Evolutionary conservation across 2,888 invertebrate species (phyloP).

Genomic region (Cheilosia impressa): DNA sequence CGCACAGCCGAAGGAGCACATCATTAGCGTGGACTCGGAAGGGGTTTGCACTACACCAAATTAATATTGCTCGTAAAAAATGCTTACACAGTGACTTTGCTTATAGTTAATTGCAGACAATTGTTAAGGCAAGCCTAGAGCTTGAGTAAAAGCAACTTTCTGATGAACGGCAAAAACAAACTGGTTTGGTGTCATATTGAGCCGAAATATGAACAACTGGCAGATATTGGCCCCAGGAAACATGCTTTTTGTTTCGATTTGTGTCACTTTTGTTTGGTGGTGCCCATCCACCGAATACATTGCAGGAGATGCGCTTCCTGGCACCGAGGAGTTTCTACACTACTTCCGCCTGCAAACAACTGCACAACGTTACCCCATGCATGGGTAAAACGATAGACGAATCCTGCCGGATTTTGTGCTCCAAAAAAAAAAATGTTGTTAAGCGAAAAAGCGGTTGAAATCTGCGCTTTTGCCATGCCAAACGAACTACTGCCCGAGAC

Average conservation of each 20-base stretch:
- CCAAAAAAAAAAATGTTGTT: constrained; percentile 20
- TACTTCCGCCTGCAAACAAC: constrained; percentile 19
- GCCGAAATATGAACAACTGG: background rate
- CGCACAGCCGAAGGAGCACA: background rate
- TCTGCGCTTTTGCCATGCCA: background rate
- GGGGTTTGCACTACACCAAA: background rate
- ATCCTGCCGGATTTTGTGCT: constrained; percentile 12
- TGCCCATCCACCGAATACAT: background rate
- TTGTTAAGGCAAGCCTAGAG: too few species aligned
- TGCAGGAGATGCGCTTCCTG: constrained; percentile 34
- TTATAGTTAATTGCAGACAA: background rate
- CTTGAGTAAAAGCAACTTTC: background rate
- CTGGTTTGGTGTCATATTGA: background rate
- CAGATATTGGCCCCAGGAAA: constrained; percentile 31
- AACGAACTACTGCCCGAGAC: background rate
- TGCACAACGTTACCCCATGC: background rate
- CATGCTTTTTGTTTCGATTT: constrained; percentile 17
- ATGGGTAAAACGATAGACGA: constrained; percentile 7
- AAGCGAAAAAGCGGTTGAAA: constrained; percentile 45
- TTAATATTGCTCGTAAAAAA: background rate
- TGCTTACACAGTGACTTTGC: background rate
- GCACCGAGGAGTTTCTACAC: constrained; percentile 14
- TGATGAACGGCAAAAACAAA: background rate
- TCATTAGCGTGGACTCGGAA: background rate
- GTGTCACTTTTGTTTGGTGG: constrained; percentile 8